These are phyloP conservation scores for Orchestes rusci DNA, from an alignment of 2,888 invertebrate genomes.

Conservation along the genomic window DNA sequence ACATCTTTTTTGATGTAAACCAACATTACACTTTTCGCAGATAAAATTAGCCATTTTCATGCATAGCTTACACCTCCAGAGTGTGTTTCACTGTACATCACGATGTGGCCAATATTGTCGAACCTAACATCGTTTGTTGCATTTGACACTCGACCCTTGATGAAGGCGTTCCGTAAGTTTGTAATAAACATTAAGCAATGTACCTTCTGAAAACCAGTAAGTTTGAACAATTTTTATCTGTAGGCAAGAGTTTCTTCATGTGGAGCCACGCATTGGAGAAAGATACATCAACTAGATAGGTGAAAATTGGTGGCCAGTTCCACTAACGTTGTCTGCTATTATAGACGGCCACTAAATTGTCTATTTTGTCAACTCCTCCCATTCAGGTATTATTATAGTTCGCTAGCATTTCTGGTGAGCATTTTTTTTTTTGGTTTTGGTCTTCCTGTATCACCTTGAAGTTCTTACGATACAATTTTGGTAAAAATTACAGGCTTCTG, in stretches of 20 bases:
- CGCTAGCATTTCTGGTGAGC: slow-evolving; percentile 1
- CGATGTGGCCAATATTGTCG: not conserved
- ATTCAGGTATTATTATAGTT: slow-evolving; percentile 2
- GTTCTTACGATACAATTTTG: slow-evolving; percentile 1
- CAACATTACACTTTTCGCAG: slow-evolving; percentile 3
- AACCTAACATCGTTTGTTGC: not conserved
- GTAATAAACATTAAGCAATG: not conserved
- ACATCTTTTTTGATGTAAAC: slow-evolving; percentile 1
- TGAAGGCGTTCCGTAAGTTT: slow-evolving; percentile 3
- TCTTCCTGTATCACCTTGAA: not conserved
- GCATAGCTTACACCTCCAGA: not conserved
- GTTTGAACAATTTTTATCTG: not conserved
- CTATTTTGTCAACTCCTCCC: slow-evolving; percentile 4
- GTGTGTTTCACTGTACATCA: not conserved
- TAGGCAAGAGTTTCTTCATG: not conserved
- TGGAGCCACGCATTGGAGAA: slow-evolving; percentile 1
- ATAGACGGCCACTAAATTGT: slow-evolving; percentile 2
- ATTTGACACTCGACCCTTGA: not conserved
- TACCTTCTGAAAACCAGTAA: not conserved
- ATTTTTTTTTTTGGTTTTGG: slow-evolving; percentile 1
- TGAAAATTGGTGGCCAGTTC: slow-evolving; percentile 1
- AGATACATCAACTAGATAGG: not conserved
- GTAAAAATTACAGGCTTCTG: slow-evolving; percentile 1
- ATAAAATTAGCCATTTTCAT: slow-evolving; percentile 6
- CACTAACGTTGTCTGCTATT: not conserved